Evolutionary conservation across 2,113 vertebrate genomes (phyloP).

Genomic region (Megalops atlanticus): DNA sequence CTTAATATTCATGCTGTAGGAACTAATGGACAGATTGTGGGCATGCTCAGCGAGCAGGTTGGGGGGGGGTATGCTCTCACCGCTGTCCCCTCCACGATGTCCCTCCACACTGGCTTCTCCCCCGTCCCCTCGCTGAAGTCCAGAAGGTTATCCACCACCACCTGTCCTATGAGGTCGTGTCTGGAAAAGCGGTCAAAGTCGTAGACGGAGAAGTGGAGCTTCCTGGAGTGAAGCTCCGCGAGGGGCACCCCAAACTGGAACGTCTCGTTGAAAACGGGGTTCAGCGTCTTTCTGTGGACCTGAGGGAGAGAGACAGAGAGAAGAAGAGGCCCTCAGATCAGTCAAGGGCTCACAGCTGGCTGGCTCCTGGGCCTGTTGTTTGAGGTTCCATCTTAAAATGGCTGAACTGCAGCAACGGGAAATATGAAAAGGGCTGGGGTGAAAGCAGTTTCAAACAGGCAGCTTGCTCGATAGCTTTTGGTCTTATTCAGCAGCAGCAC

Average conservation of each 20-base stretch:
- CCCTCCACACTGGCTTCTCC: constrained; percentile 87
- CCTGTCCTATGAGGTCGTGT: constrained; percentile 91
- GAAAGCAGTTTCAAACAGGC: neutral
- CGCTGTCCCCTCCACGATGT: constrained; percentile 86
- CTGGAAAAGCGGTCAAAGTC: constrained; percentile 94
- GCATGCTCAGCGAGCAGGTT: no score
- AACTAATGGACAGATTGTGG: neutral
- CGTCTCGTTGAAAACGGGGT: constrained; percentile 91
- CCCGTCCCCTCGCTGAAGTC: constrained; percentile 87
- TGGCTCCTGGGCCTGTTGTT: neutral
- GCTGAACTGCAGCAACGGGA: neutral
- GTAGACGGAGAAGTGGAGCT: constrained; percentile 91
- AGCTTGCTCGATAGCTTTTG: neutral
- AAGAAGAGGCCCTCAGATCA: neutral
- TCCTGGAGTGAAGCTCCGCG: constrained; percentile 85
- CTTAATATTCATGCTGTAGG: neutral
- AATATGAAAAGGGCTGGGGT: neutral
- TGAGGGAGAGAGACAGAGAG: constrained; percentile 30
- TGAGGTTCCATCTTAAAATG: neutral
- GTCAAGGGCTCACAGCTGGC: neutral
- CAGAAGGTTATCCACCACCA: constrained; percentile 91
- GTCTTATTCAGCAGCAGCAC: neutral
- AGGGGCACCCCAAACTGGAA: constrained; percentile 89
- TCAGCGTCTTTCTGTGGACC: constrained; percentile 92
- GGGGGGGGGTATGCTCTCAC: constrained; percentile 68